Conservation (phyloP, 2,797 vertebrate species). For the Dicrostonyx torquatus region DNA sequence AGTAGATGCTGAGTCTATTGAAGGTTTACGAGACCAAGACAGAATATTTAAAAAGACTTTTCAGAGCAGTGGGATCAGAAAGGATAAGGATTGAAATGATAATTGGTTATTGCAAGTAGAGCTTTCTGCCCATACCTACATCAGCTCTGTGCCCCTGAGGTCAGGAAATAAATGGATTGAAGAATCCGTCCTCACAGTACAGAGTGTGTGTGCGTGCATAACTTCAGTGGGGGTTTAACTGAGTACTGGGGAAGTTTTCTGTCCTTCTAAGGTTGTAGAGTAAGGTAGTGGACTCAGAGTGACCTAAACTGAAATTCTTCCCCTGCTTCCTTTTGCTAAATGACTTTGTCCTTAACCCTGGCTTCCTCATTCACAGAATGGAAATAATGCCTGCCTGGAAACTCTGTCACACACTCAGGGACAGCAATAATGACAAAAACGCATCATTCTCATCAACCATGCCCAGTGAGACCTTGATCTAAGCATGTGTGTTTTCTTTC, state of each 20-base stretch:
- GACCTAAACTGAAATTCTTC: background rate
- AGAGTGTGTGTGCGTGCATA: background rate
- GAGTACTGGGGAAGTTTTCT: conserved; percentile 26
- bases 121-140: background rate
- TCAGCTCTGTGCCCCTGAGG: background rate
- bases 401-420: background rate
- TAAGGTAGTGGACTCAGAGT: conserved; percentile 29
- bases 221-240: conserved; percentile 4
- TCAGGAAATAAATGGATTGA: conserved; percentile 1
- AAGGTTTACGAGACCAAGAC: conserved; percentile 22
- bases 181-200: background rate
- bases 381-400: background rate
- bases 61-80: background rate
- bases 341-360: conserved; percentile 28
- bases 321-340: background rate
- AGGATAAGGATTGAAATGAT: background rate
- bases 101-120: background rate
- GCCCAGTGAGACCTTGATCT: background rate
- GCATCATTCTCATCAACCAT: background rate
- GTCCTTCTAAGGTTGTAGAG: background rate
- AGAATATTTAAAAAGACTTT: conserved; percentile 12
- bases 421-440: background rate
- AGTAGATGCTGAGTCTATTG: background rate
- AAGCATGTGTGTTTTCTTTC: background rate
- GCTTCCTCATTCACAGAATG: background rate